These are phyloP conservation scores for Phenacoccus solenopsis DNA, from an alignment of 1,140 invertebrate species.

Conservation along the genomic window DNA sequence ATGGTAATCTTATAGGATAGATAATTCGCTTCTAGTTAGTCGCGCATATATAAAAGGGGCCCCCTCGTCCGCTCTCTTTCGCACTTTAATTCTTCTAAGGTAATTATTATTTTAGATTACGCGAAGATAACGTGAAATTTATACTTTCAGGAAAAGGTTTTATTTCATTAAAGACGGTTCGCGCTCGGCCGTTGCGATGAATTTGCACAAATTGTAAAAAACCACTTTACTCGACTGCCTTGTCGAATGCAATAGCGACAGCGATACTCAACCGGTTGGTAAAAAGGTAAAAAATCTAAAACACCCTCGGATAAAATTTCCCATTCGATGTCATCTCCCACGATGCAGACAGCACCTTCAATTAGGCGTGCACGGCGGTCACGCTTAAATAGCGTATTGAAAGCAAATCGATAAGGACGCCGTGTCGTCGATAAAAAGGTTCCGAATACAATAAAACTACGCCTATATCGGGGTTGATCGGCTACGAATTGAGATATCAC, in stretches of 20 bases:
- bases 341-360: too few relatives aligned
- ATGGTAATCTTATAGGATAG: constrained; percentile 16
- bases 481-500: constrained; percentile 8
- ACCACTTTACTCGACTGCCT: too few relatives aligned
- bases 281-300: not conserved
- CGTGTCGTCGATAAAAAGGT: not conserved
- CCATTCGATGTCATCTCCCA: not conserved
- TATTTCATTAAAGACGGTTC: not conserved
- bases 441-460: not conserved
- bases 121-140: constrained; percentile 9
- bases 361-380: too few relatives aligned
- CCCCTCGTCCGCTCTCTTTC: not conserved
- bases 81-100: constrained; percentile 7
- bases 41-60: not conserved
- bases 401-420: constrained; percentile 1
- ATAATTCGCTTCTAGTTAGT: constrained; percentile 14
- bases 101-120: constrained; percentile 16
- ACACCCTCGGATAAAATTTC: not conserved
- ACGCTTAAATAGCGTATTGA: constrained; percentile 11
- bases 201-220: not conserved
- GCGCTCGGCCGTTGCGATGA: not conserved
- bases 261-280: constrained; percentile 1
- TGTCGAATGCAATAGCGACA: not conserved
- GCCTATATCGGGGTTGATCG: not conserved
- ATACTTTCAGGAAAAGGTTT: constrained; percentile 14